These are phyloP conservation scores for Notothenia coriiceps DNA, from an alignment of 2,113 vertebrate genomes.

Conservation along the genomic window DNA sequence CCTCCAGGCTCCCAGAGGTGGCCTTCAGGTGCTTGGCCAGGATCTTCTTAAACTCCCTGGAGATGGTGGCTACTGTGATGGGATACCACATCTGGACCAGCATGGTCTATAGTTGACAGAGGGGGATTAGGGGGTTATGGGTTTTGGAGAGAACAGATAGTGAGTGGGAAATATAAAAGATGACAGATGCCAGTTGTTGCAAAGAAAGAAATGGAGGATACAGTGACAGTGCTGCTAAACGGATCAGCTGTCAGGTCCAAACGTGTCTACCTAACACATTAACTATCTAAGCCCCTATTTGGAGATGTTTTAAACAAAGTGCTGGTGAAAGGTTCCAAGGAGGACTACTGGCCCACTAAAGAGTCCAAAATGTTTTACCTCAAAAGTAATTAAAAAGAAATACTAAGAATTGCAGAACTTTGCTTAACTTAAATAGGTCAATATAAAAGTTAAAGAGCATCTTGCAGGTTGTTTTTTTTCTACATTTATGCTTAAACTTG, in stretches of 20 bases:
- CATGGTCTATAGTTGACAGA: constrained; percentile 74
- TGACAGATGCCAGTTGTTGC: neutral
- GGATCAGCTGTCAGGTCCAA: too few relatives aligned
- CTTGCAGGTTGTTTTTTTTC: too few relatives aligned
- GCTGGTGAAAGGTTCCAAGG: too few relatives aligned
- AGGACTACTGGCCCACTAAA: too few relatives aligned
- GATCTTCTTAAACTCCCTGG: constrained; percentile 86
- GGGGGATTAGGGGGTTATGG: neutral
- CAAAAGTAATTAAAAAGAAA: neutral
- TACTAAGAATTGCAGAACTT: neutral
- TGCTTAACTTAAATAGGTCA: neutral
- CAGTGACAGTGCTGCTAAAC: too few relatives aligned
- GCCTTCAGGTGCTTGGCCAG: constrained; percentile 83
- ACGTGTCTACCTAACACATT: neutral
- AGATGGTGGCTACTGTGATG: constrained; percentile 85
- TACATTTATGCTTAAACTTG: too few relatives aligned
- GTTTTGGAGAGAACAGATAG: neutral
- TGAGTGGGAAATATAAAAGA: too few relatives aligned
- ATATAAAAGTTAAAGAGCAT: neutral
- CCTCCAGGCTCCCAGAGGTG: constrained; percentile 81
- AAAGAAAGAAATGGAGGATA: neutral
- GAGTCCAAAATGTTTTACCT: neutral
- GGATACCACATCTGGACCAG: constrained; percentile 87
- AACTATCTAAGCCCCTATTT: neutral
- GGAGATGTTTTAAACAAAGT: neutral